Conservation (phyloP, 2,888 invertebrate species). For the Barypeithes pellucidus region DNA sequence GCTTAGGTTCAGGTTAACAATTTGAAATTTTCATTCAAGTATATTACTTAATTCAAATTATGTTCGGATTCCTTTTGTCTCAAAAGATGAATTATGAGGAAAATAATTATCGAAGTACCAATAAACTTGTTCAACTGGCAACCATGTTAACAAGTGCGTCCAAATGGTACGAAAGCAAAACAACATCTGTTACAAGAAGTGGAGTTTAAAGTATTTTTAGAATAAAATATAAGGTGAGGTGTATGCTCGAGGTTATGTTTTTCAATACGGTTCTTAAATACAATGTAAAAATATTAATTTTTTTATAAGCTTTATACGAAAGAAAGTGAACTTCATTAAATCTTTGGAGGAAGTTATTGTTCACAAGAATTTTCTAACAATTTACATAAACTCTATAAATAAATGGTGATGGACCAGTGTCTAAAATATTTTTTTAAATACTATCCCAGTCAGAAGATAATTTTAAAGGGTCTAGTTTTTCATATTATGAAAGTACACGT, state of each 20-base stretch:
- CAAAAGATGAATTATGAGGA: background rate
- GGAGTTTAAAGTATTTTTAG: conserved; percentile 29
- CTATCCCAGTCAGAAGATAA: no score
- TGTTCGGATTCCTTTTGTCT: no score
- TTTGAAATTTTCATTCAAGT: no score
- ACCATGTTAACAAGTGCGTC: conserved; percentile 39
- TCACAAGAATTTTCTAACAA: background rate
- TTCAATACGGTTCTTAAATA: background rate
- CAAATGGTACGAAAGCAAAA: conserved; percentile 45
- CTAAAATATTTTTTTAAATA: no score
- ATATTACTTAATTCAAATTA: no score
- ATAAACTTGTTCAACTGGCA: conserved; percentile 17
- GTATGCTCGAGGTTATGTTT: conserved; percentile 15
- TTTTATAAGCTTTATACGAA: background rate
- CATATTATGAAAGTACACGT: no score
- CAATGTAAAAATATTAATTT: conserved; percentile 8
- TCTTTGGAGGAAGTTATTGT: background rate
- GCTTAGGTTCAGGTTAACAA: no score
- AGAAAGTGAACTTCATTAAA: conserved; percentile 3
- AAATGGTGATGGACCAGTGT: no score
- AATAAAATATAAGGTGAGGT: conserved; percentile 21
- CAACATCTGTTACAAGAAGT: conserved; percentile 46
- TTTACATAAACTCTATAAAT: no score
- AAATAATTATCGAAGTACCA: background rate
- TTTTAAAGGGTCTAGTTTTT: no score